phyloP scores from a whole-genome alignment of 2,113 vertebrate genomes.

The Syngnathus scovelli region DNA sequence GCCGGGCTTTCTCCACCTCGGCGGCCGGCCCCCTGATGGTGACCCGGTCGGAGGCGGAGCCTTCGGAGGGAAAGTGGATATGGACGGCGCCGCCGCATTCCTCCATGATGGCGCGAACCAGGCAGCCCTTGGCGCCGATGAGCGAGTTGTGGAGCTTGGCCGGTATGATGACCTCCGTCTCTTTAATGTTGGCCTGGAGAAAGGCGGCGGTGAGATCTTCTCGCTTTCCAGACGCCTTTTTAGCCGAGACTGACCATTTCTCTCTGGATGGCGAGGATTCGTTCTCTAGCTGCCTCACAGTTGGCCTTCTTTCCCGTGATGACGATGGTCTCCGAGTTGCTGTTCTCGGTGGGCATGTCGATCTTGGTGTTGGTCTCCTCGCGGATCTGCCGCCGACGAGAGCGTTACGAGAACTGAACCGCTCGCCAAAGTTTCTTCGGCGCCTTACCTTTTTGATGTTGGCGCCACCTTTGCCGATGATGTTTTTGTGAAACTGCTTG shows the following conservation, averaged over 20 bases:
- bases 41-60: conserved; percentile 92
- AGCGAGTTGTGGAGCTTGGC: conserved; percentile 95
- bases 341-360: conserved; percentile 96
- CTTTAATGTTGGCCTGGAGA: conserved; percentile 88
- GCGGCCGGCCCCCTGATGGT: conserved; percentile 91
- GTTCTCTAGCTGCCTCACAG: conserved; percentile 86
- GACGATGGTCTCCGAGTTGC: conserved; percentile 96
- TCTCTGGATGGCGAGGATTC: conserved; percentile 94
- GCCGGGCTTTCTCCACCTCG: conserved; percentile 94
- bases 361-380: conserved; percentile 98
- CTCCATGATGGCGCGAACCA: conserved; percentile 98
- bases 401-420: too few species aligned
- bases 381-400: conserved; percentile 73
- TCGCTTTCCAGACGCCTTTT: background rate
- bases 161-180: conserved; percentile 92
- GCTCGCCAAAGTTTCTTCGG: background rate
- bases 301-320: conserved; percentile 96
- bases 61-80: conserved; percentile 96
- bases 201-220: too few species aligned
- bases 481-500: conserved; percentile 99
- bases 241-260: conserved; percentile 77
- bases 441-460: conserved; percentile 94
- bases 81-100: conserved; percentile 92
- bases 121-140: conserved; percentile 94
- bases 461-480: conserved; percentile 97